phyloP scores from a whole-genome alignment of 2,797 vertebrate species.

The Adelosebastes latens region DNA sequence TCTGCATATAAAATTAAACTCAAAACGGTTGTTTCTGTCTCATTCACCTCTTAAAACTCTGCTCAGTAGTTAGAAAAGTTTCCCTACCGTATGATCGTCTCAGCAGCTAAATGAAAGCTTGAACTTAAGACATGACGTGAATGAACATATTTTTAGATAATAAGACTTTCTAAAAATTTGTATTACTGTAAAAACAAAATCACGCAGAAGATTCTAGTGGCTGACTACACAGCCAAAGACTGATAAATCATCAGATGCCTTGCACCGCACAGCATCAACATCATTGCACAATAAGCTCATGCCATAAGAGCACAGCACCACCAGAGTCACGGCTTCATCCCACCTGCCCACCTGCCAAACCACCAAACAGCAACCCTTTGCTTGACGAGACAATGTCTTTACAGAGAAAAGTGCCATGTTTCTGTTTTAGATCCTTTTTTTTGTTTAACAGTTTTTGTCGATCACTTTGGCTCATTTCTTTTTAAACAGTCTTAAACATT shows the following conservation, averaged over 20 bases:
- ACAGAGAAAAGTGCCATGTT: not conserved
- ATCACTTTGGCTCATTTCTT: too few relatives aligned
- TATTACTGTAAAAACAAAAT: not conserved
- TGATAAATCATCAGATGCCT: not conserved
- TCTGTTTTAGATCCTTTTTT: not conserved
- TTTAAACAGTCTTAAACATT: too few relatives aligned
- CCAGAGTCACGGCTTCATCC: not conserved
- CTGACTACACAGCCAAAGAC: not conserved
- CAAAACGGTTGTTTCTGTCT: not conserved
- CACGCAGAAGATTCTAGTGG: not conserved
- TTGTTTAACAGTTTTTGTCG: too few relatives aligned
- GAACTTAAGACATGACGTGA: not conserved
- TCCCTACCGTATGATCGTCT: not conserved
- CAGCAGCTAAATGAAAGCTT: not conserved
- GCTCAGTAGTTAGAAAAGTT: not conserved
- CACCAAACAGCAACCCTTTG: not conserved
- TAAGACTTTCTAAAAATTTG: not conserved
- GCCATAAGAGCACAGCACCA: not conserved
- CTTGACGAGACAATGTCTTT: conserved; percentile 1
- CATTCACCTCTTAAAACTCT: not conserved
- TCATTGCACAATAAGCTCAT: not conserved
- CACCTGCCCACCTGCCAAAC: not conserved
- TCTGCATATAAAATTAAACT: not conserved
- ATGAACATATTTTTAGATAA: not conserved
- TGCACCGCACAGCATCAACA: not conserved